phyloP scores from a whole-genome alignment of 2,113 vertebrate species.

The Atrichornis clamosus region DNA sequence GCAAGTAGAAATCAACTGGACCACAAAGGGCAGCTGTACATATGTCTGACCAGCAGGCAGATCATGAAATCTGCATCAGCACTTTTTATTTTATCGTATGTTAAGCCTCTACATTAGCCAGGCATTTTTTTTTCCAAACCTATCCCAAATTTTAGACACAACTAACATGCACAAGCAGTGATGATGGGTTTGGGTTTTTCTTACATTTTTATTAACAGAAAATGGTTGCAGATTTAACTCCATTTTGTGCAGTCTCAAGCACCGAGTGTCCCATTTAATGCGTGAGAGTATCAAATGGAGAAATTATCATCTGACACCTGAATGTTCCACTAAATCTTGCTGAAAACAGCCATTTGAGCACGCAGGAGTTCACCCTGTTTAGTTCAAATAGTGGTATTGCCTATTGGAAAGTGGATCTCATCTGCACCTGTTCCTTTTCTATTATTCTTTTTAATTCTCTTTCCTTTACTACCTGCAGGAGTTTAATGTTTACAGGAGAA shows the following conservation, averaged over 20 bases:
- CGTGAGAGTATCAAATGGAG: not conserved
- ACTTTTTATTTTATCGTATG: not conserved
- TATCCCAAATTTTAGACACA: not conserved
- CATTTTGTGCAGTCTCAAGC: not conserved
- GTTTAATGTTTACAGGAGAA: not conserved
- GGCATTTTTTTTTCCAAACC: not conserved
- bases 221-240: not conserved
- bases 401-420: not conserved
- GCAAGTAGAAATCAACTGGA: not conserved
- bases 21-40: not conserved
- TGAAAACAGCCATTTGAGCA: not conserved
- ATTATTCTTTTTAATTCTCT: not conserved
- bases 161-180: not conserved
- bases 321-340: not conserved
- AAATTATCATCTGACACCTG: not conserved
- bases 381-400: not conserved
- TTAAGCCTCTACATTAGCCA: not conserved
- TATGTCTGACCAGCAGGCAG: not conserved
- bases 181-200: fast-evolving
- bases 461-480: not conserved
- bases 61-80: not conserved
- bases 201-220: not conserved
- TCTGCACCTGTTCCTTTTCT: not conserved
- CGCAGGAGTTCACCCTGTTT: not conserved
- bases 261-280: not conserved